Percentiles rank a stretch among this genome's conserved stretches.
Evolutionary conservation across 2,797 vertebrate species (phyloP).

Genomic region (Enteromius trimaculatus): DNA sequence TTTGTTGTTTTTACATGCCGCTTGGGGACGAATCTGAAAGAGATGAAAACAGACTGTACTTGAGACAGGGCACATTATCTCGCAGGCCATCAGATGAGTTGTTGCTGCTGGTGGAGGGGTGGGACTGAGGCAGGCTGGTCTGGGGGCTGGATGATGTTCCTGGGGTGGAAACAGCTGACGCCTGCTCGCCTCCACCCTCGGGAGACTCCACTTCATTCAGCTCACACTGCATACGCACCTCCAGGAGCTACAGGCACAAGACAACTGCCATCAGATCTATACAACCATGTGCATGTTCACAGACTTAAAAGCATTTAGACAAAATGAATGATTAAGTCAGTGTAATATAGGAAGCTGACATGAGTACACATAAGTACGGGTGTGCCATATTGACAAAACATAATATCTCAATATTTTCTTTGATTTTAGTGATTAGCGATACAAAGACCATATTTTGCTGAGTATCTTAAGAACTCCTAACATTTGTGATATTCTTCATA

Average conservation of each 20-base stretch:
- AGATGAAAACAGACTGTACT: slow-evolving; percentile 72
- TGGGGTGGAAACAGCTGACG: slow-evolving; percentile 82
- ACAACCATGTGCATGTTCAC: not conserved
- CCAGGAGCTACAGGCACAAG: slow-evolving; percentile 82
- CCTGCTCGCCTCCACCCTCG: slow-evolving; percentile 83
- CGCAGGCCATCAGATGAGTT: slow-evolving; percentile 89
- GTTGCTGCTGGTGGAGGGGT: slow-evolving; percentile 87
- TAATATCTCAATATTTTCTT: no score
- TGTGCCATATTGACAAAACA: no score
- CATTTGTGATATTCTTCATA: no score
- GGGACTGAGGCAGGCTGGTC: slow-evolving; percentile 81
- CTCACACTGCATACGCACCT: slow-evolving; percentile 91
- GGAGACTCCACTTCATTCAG: slow-evolving; percentile 88
- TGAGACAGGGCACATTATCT: slow-evolving; percentile 94
- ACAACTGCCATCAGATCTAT: not conserved
- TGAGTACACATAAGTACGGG: not conserved
- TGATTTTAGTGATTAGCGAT: no score
- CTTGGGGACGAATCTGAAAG: not conserved
- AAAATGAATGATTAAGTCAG: not conserved
- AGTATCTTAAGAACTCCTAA: no score
- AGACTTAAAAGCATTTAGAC: not conserved
- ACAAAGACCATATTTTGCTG: no score
- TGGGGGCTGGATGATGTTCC: slow-evolving; percentile 87
- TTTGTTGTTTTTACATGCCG: not conserved
- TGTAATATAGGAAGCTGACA: not conserved